Evolutionary conservation across 2,888 invertebrate genomes (phyloP).

Genomic region (Melinopterus prodromus): DNA sequence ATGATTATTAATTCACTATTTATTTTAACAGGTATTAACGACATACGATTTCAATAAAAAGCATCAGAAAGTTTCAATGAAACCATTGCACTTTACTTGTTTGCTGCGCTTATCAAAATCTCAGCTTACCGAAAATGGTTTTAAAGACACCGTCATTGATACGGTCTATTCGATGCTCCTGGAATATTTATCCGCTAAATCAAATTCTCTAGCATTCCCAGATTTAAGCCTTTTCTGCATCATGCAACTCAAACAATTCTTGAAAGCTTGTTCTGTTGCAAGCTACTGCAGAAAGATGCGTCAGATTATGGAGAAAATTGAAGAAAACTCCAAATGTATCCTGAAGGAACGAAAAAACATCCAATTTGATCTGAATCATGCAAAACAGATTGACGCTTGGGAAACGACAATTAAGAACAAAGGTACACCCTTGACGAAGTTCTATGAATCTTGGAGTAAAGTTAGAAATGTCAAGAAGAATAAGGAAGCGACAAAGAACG

Average conservation of each 20-base stretch:
- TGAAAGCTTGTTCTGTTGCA: constrained; percentile 81
- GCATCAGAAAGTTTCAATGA: constrained; percentile 86
- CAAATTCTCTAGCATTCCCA: constrained; percentile 82
- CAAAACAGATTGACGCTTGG: constrained; percentile 77
- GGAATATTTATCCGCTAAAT: constrained; percentile 78
- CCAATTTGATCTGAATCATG: constrained; percentile 73
- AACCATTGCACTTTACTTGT: constrained; percentile 86
- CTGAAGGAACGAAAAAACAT: constrained; percentile 77
- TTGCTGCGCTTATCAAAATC: constrained; percentile 86
- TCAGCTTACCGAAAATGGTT: constrained; percentile 86
- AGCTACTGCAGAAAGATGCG: constrained; percentile 87
- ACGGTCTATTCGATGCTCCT: constrained; percentile 77
- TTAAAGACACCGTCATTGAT: constrained; percentile 87
- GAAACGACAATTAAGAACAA: constrained; percentile 74
- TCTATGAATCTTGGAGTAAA: constrained; percentile 78
- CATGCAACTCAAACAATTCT: constrained; percentile 79
- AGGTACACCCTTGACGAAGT: constrained; percentile 78
- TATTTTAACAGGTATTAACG: constrained; percentile 71
- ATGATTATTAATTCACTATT: constrained; percentile 38
- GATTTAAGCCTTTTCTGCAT: constrained; percentile 80
- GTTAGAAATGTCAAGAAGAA: constrained; percentile 76
- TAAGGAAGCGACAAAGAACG: constrained; percentile 76
- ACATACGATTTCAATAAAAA: constrained; percentile 86
- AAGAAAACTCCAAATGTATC: constrained; percentile 81
- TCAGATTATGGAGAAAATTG: constrained; percentile 86